These are phyloP conservation scores for Sander lucioperca DNA, from an alignment of 2,113 vertebrate genomes.

Conservation along the genomic window DNA sequence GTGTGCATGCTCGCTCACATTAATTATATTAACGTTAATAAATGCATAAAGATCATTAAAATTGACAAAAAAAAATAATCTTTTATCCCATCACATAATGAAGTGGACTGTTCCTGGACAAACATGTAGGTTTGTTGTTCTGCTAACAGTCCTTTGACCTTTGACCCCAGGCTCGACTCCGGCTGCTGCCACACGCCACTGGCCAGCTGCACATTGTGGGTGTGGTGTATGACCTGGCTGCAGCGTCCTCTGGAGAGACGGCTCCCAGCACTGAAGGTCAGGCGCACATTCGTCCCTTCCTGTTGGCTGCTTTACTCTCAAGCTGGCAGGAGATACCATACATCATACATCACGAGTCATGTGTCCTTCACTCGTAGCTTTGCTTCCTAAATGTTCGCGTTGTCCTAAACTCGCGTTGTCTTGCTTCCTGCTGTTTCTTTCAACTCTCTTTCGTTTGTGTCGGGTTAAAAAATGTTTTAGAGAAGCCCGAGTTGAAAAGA, in stretches of 20 bases:
- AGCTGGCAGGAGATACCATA: too few relatives aligned
- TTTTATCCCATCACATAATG: too few relatives aligned
- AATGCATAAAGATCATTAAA: background rate
- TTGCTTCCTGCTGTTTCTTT: too few relatives aligned
- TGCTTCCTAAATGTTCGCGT: too few relatives aligned
- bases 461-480: background rate
- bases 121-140: background rate
- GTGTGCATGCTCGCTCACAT: too few relatives aligned
- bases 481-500: background rate
- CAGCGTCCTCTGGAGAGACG: slow-evolving; percentile 85
- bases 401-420: too few relatives aligned
- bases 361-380: too few relatives aligned
- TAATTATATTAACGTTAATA: too few relatives aligned
- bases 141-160: slow-evolving; percentile 4
- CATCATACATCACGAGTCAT: too few relatives aligned
- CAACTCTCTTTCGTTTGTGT: background rate
- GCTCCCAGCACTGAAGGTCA: slow-evolving; percentile 86
- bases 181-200: slow-evolving; percentile 94
- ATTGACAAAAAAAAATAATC: too few relatives aligned
- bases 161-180: slow-evolving; percentile 91
- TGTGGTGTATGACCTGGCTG: slow-evolving; percentile 93
- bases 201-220: slow-evolving; percentile 95
- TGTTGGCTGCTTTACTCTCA: background rate
- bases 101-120: background rate
- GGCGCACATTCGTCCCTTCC: too few relatives aligned